Evolutionary conservation across 2,888 invertebrate genomes (phyloP).

Genomic region (Stratiomys singularior): DNA sequence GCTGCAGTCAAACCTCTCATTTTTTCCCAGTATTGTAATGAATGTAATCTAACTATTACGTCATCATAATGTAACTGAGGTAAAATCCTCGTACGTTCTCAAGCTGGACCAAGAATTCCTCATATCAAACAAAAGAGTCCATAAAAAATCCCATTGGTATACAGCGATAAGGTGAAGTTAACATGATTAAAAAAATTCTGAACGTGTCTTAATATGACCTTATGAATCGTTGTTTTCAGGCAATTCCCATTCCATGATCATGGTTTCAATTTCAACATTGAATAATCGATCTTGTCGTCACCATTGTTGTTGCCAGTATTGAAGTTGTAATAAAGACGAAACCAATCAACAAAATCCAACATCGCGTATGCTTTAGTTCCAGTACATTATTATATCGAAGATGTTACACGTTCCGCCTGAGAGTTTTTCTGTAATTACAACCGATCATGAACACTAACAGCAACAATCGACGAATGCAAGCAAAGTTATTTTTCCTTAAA

Average conservation of each 20-base stretch:
- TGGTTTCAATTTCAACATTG: background rate
- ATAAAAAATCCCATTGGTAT: no score
- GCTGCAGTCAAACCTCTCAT: no score
- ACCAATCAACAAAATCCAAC: conserved; percentile 23
- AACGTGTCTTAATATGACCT: no score
- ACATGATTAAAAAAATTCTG: no score
- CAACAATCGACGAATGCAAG: background rate
- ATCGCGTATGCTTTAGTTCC: conserved; percentile 46
- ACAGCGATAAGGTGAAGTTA: no score
- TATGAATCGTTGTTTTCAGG: no score
- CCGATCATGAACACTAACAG: background rate
- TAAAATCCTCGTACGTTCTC: no score
- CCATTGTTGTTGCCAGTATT: background rate
- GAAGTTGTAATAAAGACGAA: conserved; percentile 1
- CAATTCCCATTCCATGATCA: background rate
- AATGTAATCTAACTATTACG: no score
- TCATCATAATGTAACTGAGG: no score
- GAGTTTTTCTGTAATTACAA: conserved; percentile 48
- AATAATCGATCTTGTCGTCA: conserved; percentile 27
- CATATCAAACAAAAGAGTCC: no score
- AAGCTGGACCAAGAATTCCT: no score
- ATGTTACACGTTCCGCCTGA: conserved; percentile 42
- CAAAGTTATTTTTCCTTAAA: background rate
- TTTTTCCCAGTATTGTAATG: no score
- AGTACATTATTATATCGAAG: conserved; percentile 43